Evolutionary conservation across 2,888 invertebrate species (phyloP), one percentile per base, ranked within the genome.

Genomic region (Prosapia bicincta): DNA sequence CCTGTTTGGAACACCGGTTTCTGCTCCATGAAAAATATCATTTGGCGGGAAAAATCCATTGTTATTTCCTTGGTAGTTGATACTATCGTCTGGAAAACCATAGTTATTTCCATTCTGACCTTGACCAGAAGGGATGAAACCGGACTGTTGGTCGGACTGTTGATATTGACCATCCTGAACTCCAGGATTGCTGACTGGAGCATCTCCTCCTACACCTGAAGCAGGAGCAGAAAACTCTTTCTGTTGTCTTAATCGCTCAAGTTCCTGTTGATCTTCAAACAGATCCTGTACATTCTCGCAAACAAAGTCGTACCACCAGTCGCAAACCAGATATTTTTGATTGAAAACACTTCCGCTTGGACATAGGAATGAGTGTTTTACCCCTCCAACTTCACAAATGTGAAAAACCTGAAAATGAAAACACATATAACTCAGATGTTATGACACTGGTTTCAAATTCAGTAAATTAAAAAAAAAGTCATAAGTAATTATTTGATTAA

Each of bases 301-400:
- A 76, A 86, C 85, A 66, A 87, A 86, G 78, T 87, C 87, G 81
- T 86, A 87, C 88, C 88, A 88, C 88, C 88, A 88, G 79, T 88
- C 88, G 79, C 88, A 88, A 26, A 87, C 87, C 78, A 86, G 86
- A 78, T 87, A 85, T 77, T 85, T 85, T 80, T 88, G 88, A 81
- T 88, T 88, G 83, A 88, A 88, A 70, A 88, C 83, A 71, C 87
- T 88, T 69, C 88, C 88, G 77, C 86, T 85, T 20, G 88, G 88
- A 80, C 88, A 88, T 0, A 88, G 83, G 81, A 88, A 88, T 1
- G 86, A 87, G 78, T 85, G 85, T 81, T 86, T 87, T 1, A 84
- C 83, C 65, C 85, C 84, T 26, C 85, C 83, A 38, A 83, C 83
- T 79, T 86, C 85, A 80, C 87, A 88, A 54, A 88, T 85, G 82